Percentiles rank a stretch among this genome's conserved stretches.
Evolutionary conservation across 2,888 invertebrate genomes (phyloP).

Genomic region (Rotaria macrura): DNA sequence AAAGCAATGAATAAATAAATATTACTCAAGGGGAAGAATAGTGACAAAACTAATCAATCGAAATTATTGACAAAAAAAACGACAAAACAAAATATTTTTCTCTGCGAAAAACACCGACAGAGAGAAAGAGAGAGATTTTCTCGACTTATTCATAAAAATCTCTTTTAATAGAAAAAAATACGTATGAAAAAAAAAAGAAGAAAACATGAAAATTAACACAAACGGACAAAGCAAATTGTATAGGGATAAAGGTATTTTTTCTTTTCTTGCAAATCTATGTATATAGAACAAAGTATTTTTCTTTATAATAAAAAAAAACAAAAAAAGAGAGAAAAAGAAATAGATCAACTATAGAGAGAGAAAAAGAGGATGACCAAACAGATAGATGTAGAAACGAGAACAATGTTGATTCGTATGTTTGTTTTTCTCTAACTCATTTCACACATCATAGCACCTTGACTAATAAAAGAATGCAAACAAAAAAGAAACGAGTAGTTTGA

Average conservation of each 20-base stretch:
- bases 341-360: neutral
- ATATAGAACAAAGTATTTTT: neutral
- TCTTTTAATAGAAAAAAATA: constrained; percentile 3
- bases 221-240: neutral
- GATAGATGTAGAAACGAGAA: neutral
- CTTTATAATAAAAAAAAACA: neutral
- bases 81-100: neutral
- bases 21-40: neutral
- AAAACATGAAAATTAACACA: neutral
- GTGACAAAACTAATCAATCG: neutral
- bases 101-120: too few species aligned
- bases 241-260: neutral
- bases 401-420: neutral
- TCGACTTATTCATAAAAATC: neutral
- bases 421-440: constrained; percentile 1
- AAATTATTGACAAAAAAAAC: neutral
- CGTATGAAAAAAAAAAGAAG: neutral
- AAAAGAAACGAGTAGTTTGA: neutral
- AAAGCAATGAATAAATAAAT: neutral
- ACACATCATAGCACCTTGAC: constrained; percentile 8
- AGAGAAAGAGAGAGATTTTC: neutral
- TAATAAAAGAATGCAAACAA: neutral
- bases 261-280: neutral
- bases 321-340: neutral
- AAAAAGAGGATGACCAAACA: neutral